Base-by-base conservation (phyloP, 2,113 vertebrate genomes). In the Henicopernis longicauda region DNA sequence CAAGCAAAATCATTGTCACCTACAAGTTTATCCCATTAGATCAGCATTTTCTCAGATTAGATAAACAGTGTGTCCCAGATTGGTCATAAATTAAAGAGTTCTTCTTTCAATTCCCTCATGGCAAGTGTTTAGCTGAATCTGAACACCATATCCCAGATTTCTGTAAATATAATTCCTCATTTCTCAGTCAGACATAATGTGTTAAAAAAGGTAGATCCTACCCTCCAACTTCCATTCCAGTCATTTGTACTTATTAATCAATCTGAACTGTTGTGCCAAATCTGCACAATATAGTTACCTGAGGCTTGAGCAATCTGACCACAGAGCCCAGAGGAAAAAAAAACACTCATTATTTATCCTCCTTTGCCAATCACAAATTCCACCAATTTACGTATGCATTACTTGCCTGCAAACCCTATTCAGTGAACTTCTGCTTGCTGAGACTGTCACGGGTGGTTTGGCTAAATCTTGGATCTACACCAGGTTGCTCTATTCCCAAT, bases 41-140 rank as follows among this genome's bases (percentile, higher is more conserved):
- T 44, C 20, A 84, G 18, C 17, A 72, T 10, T 16, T 63, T 27
- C 36, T 10, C 20, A n/a, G 52, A 44, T 72, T 36, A 67, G 23
- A 21, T 3, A 3, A 72, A n/a, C 36, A 58, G 5, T 0, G 0
- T 62, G 42, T 18, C 50, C 45, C 45, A 83, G 50, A 45, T 13
- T 57, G 50, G 25, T 70, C 55, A 79, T 38, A 69, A 79, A 70
- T 74, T 19, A 15, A 58, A 81, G 12, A 27, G 9, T 16, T 76
- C 13, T 45, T 59, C 2, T 78, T 70, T 22, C 61, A n/a, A 6
- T 44, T 55, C 38, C n/a, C 36, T 44, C 2, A 0, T 25, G 63
- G 47, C 14, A 82, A 38, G 17, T 54, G 27, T 59, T 54, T 47
- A 52, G 13, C 29, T 62, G 74, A 62, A 57, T 47, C 47, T 67